A percentile compares a stretch with the other conserved stretches of the same genome.
phyloP scores from a whole-genome alignment of 2,888 invertebrate genomes.

The Limnephilus lunatus region DNA sequence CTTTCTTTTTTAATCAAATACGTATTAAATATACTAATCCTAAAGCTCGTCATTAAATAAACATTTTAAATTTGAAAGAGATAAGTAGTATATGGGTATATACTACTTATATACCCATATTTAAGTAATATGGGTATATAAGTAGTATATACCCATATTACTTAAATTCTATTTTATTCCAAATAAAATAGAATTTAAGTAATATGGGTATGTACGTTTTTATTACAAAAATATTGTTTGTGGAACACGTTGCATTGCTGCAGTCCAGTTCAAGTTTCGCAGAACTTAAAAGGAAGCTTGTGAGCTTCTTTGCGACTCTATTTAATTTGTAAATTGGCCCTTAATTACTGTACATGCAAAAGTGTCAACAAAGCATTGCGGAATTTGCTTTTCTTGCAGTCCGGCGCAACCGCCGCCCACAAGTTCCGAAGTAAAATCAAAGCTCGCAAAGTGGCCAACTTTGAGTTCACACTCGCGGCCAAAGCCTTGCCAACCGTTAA shows the following conservation, averaged over 20 bases:
- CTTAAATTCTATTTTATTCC: no score
- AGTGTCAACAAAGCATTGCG: slow-evolving; percentile 32
- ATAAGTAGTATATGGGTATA: no score
- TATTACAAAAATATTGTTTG: no score
- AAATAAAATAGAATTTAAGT: no score
- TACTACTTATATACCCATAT: no score
- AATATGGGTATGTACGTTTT: no score
- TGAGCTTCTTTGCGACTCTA: neutral
- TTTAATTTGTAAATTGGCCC: slow-evolving; percentile 26
- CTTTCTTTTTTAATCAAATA: slow-evolving; percentile 14
- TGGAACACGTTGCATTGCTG: neutral
- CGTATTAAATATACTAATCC: neutral
- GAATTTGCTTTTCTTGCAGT: slow-evolving; percentile 9
- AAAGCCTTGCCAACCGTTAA: slow-evolving; percentile 27
- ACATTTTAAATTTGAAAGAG: neutral
- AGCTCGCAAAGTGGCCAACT: slow-evolving; percentile 39
- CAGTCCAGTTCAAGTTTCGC: neutral
- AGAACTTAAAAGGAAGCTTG: neutral
- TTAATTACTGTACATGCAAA: slow-evolving; percentile 5
- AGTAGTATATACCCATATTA: no score
- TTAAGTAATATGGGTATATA: no score
- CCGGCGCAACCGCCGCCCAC: slow-evolving; percentile 3
- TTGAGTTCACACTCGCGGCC: slow-evolving; percentile 34
- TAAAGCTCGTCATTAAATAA: neutral
- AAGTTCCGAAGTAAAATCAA: slow-evolving; percentile 6